Percentiles rank a stretch among this genome's conserved stretches.
Conservation (phyloP, 1,140 invertebrate species). For the Thrips palmi region DNA sequence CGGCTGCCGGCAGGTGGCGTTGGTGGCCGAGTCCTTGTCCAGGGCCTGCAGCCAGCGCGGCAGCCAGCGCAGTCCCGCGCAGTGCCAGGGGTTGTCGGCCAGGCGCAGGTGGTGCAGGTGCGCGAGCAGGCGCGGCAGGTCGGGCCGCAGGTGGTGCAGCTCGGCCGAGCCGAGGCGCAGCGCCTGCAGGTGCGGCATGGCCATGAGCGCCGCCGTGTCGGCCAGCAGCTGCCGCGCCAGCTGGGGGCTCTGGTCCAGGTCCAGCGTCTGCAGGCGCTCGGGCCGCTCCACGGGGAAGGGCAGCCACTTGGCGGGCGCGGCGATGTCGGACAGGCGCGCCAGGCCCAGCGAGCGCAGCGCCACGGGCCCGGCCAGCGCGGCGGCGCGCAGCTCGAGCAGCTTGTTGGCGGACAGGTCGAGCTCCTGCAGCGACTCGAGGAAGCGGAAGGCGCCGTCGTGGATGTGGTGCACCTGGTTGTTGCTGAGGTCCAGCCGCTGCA, state of each 20-base stretch:
- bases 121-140: slow-evolving; percentile 47
- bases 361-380: slow-evolving; percentile 42
- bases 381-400: slow-evolving; percentile 39
- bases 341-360: slow-evolving; percentile 44
- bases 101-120: slow-evolving; percentile 39
- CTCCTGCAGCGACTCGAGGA: slow-evolving; percentile 39
- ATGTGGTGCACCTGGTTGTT: slow-evolving; percentile 44
- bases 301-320: slow-evolving; percentile 29
- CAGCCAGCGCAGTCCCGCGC: slow-evolving; percentile 37
- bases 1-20: too few relatives aligned
- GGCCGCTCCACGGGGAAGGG: slow-evolving; percentile 47
- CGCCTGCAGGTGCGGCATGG: slow-evolving; percentile 41
- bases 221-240: slow-evolving; percentile 44
- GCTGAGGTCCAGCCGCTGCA: slow-evolving; percentile 49
- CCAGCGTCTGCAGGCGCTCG: slow-evolving; percentile 44
- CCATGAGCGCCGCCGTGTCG: slow-evolving; percentile 47
- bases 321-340: slow-evolving; percentile 37
- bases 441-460: slow-evolving; percentile 42
- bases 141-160: slow-evolving; percentile 39
- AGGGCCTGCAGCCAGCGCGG: slow-evolving; percentile 43
- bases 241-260: slow-evolving; percentile 51
- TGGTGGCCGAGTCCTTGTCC: too few relatives aligned
- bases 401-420: slow-evolving; percentile 65
- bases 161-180: slow-evolving; percentile 46
- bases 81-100: slow-evolving; percentile 41